Evolutionary conservation across 1,140 invertebrate species (phyloP).

Genomic region (Meloidogyne chitwoodi): DNA sequence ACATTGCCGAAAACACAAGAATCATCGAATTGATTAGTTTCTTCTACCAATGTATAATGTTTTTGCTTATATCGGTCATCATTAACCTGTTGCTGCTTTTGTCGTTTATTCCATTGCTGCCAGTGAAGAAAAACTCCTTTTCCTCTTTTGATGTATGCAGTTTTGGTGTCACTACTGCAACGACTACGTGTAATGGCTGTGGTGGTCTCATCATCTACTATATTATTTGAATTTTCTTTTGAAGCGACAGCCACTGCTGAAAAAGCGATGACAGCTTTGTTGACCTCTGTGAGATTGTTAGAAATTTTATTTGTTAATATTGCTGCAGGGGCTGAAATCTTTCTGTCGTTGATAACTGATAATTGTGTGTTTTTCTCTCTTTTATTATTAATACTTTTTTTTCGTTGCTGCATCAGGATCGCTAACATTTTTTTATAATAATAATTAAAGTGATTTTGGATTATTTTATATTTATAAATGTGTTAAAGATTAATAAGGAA

Average conservation of each 20-base stretch:
- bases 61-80: neutral
- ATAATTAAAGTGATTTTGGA: neutral
- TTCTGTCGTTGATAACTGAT: neutral
- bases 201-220: neutral
- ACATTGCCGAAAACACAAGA: neutral
- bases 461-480: too few relatives aligned
- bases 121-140: neutral
- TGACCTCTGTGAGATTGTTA: neutral
- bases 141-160: neutral
- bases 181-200: neutral
- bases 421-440: neutral
- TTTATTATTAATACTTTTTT: neutral
- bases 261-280: neutral
- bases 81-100: neutral
- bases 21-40: neutral
- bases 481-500: neutral
- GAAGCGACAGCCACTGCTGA: neutral
- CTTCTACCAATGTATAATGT: neutral
- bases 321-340: neutral
- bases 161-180: neutral
- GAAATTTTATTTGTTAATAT: neutral
- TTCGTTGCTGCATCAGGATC: neutral
- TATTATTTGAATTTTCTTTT: too few relatives aligned
- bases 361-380: neutral
- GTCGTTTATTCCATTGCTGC: neutral